Conservation (phyloP, 2,888 invertebrate genomes). For the Nasonovia ribisnigri region DNA sequence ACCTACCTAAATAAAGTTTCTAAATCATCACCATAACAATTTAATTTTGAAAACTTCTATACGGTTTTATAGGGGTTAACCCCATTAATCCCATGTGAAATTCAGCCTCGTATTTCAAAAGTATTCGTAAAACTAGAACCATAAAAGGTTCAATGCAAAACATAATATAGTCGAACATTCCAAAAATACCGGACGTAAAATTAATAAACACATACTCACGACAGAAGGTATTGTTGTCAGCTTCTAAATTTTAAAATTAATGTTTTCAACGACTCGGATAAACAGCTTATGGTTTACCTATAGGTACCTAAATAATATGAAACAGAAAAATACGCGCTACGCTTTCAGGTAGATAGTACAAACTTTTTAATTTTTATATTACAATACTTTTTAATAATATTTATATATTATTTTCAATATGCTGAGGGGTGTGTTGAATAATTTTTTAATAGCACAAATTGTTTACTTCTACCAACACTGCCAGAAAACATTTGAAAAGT, state of each 20-base stretch:
- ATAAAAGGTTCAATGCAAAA: background rate
- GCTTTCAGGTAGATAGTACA: background rate
- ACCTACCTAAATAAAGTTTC: background rate
- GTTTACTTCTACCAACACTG: background rate
- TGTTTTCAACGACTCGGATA: background rate
- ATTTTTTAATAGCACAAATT: background rate
- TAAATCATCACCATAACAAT: background rate
- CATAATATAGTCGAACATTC: conserved; percentile 25
- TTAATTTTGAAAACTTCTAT: background rate
- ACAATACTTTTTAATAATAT: background rate
- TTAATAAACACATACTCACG: conserved; percentile 4
- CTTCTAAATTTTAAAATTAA: conserved; percentile 3
- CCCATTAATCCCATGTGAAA: background rate
- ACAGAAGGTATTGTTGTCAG: conserved; percentile 1
- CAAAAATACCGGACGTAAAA: conserved; percentile 7
- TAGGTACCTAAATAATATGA: background rate
- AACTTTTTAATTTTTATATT: background rate
- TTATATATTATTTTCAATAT: background rate
- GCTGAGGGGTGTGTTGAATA: background rate
- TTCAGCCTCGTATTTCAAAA: background rate
- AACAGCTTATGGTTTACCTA: background rate
- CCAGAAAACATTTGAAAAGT: background rate
- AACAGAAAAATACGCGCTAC: background rate
- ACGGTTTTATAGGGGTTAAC: background rate
- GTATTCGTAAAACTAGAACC: conserved; percentile 20